Evolutionary conservation across 2,797 vertebrate species (phyloP).

Genomic region (Channallabes apus): DNA sequence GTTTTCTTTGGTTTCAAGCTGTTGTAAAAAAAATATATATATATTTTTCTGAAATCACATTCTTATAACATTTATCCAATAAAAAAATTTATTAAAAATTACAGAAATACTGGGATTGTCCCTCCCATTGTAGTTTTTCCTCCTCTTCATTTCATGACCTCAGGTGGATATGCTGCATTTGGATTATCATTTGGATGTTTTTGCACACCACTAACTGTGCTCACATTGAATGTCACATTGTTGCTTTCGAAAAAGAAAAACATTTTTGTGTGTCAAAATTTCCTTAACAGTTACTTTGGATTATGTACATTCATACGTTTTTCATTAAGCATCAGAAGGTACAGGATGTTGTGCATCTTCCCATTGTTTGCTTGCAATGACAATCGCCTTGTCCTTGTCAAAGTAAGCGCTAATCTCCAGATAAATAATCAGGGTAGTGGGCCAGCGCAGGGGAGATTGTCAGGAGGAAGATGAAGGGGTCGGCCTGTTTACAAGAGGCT

Average conservation of each 20-base stretch:
- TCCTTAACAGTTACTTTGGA: background rate
- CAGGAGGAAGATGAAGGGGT: slow-evolving; percentile 74
- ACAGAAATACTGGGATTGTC: background rate
- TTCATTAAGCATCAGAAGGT: slow-evolving; percentile 7
- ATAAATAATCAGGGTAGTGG: slow-evolving; percentile 70
- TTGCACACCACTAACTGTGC: no score
- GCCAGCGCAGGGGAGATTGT: slow-evolving; percentile 62
- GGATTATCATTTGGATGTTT: background rate
- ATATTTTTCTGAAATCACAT: no score
- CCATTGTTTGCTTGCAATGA: slow-evolving; percentile 75
- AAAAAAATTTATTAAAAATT: background rate
- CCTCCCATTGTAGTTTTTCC: background rate
- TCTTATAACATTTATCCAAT: background rate
- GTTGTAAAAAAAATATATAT: no score
- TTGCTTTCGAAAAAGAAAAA: background rate
- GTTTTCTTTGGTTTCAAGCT: background rate
- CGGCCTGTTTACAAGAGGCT: slow-evolving; percentile 72
- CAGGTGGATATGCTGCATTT: background rate
- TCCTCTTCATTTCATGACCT: background rate
- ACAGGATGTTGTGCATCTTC: slow-evolving; percentile 67
- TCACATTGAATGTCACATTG: background rate
- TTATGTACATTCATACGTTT: background rate
- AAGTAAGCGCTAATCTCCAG: slow-evolving; percentile 73
- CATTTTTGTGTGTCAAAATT: background rate
- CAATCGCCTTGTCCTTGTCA: slow-evolving; percentile 68